Base-by-base conservation (phyloP, 2,797 vertebrate genomes). In the Gallinago solitaria region DNA sequence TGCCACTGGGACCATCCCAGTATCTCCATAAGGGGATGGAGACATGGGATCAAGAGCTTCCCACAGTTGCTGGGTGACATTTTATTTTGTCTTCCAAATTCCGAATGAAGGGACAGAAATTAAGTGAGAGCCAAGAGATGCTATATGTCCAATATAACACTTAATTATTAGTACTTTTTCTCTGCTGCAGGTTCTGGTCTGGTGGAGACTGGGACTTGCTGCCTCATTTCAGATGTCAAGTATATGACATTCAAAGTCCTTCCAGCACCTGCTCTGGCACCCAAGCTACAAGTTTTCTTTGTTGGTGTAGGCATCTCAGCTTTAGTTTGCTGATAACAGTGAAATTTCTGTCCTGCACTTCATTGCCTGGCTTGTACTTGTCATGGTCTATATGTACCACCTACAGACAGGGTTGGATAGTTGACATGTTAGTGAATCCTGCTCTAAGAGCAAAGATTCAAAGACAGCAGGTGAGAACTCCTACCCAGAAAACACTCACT, bases 71-170 rank as follows among this genome's bases (percentile, higher is more conserved):
- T 53, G 59, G 18, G 25, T 11, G 37, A 10, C 9, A 6, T 3
- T 47, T 9, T 56, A 8, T 56, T 61, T 76, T 57, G 13, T 59
- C 69, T 47, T 50, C 39, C 47, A 80, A 80, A 81, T 51, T 69
- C 59, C 61, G 28, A 33, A 53, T 16, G 28, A 87, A 93, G 32
- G 19, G 45, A 35, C 10, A 56, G 57, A 71, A 85, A 73, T 16
- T 3, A 28, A 47, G 25, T 16, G 63, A 48, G 35, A 92, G 24
- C 14, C 45, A 69, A 25, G 27, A 79, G 41, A n/a, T 2, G 2
- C 5, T 35, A 24, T n/a, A 11, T 1, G 0, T 25, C 53, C 23
- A 39, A 11, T 11, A 4, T 8, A 77, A 47, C 7, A 13, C 30
- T 41, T 53, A 30, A 39, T 13, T 77, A 24, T 11, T 54, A 25